Base-by-base conservation (phyloP, 2,797 vertebrate species). In the Liparis tanakae region DNA sequence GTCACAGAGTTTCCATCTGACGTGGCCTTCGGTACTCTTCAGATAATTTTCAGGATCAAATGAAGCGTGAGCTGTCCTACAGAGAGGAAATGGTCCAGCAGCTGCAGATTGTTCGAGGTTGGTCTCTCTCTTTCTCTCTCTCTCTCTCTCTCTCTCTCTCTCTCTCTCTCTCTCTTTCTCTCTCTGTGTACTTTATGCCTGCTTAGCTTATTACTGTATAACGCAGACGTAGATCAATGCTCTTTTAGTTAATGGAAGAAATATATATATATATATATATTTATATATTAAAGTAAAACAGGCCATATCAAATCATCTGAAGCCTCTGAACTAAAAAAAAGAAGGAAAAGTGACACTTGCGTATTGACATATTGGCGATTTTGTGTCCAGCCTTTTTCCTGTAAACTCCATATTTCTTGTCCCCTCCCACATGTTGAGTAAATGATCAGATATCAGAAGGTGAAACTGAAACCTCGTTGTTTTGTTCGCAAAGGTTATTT, bases 11-110 rank as follows among this genome's bases (percentile, higher is more conserved):
- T 54, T 79, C 81, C 60, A 46, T 85, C 72, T 91, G 80, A 89
- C 10, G 74, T 84, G 81, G 85, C 87, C 85, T 86, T 86, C 67
- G 75, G 61, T 87, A 66, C 83, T 91, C 91, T 84, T 78, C 95
- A 99, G 98, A 99, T 95, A 98, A 99, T 95, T 99, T 98, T 92
- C 98, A 99, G 95, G 97, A 99, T 92, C 98, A 99, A 94, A 99
- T 99, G 98, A 99, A 99, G 92, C 95, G 98, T 75, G 98, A 99
- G 94, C 94, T 99, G 92, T 97, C 98, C 80, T 99, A 99, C 91
- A 94, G 98, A 85, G 98, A 99, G 87, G 98, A 99, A 87, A 99
- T 99, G 98, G 97, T 99, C 79, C 97, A 99, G 91, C 98, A 99
- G 93, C 95, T 99, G 86, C 98, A 99, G 92, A 99, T 99, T 90